Evolutionary conservation across 2,113 vertebrate genomes (phyloP).

Genomic region (Apodemus speciosus): DNA sequence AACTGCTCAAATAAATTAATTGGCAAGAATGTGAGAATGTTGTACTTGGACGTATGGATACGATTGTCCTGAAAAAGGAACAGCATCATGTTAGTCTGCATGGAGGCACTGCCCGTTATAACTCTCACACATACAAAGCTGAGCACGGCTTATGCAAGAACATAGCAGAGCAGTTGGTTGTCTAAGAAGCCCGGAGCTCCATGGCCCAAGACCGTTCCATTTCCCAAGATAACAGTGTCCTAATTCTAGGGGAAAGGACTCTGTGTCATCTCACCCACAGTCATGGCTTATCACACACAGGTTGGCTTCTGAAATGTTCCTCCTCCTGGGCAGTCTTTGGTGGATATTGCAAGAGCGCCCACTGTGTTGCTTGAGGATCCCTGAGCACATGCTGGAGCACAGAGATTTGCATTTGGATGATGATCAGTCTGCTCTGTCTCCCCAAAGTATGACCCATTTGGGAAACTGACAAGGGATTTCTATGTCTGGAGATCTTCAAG

Average conservation of each 20-base stretch:
- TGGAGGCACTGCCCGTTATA: neutral
- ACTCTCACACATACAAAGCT: neutral
- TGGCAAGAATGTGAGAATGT: slow-evolving; percentile 87
- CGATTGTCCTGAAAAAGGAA: slow-evolving; percentile 85
- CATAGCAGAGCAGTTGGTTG: neutral
- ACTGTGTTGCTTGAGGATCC: neutral
- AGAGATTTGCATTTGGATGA: neutral
- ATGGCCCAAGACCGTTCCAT: neutral
- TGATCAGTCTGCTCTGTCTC: neutral
- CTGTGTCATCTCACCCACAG: neutral
- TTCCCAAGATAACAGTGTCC: neutral
- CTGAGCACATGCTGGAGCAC: neutral
- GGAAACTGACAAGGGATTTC: neutral
- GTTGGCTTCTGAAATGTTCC: neutral
- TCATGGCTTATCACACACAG: neutral
- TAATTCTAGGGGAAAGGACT: neutral
- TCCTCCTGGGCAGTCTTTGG: neutral
- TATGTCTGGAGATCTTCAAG: neutral
- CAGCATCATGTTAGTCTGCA: slow-evolving; percentile 29
- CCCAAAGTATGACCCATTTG: neutral
- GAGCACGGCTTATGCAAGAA: neutral
- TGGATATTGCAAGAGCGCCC: neutral
- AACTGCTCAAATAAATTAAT: slow-evolving; percentile 90
- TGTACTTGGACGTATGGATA: slow-evolving; percentile 89
- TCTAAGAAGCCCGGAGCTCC: slow-evolving; percentile 25